phyloP scores from a whole-genome alignment of 2,113 vertebrate species.

The Chunga burmeisteri region DNA sequence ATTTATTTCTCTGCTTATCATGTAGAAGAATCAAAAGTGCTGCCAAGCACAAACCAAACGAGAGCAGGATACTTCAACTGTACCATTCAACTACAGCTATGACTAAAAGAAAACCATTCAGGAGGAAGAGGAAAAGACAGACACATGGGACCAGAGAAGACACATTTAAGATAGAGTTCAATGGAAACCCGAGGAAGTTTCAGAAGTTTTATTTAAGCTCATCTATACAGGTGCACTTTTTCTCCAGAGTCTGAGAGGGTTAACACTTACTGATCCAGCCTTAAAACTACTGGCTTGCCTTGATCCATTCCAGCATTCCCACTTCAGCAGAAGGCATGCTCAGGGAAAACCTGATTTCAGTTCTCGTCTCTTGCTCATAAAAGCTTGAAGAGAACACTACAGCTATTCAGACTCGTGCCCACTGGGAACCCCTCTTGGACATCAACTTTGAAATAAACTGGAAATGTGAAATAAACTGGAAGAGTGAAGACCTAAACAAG shows the following conservation, averaged over 20 bases:
- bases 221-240: background rate
- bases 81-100: background rate
- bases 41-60: background rate
- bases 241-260: background rate
- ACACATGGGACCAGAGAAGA: rapidly evolving
- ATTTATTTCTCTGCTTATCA: background rate
- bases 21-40: background rate
- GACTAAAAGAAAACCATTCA: background rate
- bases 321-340: background rate
- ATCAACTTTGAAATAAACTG: background rate
- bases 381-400: background rate
- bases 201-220: background rate
- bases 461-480: background rate
- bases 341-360: background rate
- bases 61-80: background rate
- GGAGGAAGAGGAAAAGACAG: background rate
- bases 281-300: background rate
- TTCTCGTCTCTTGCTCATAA: background rate
- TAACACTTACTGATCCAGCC: background rate
- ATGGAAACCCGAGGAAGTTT: background rate
- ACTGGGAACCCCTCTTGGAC: background rate
- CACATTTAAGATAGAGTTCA: background rate
- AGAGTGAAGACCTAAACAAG: background rate
- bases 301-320: background rate
- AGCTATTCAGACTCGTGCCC: background rate